Base-by-base conservation (phyloP, 2,797 vertebrate genomes). In the Arremon brunneinucha region DNA sequence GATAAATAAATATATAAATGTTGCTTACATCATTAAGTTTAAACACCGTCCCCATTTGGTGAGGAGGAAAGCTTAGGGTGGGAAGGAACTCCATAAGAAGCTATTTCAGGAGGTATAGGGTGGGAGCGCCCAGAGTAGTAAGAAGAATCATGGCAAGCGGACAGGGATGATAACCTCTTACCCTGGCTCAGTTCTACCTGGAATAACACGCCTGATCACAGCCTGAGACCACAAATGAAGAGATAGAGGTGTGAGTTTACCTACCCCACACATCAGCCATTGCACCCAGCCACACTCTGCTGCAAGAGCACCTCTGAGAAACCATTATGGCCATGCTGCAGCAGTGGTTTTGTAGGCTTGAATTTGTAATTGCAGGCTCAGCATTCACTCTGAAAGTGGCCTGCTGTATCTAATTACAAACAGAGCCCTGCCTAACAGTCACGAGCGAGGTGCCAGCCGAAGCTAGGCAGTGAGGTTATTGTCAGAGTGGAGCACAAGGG, bases 11-110 rank as follows among this genome's bases (percentile, higher is more conserved):
- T 37, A 32, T 26, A 83, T 39, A 30, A 43, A 39, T 53, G 1
- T 17, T 70, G 4, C 49, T 86, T 60, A 18, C 16, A 37, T 65
- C 35, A 49, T 34, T 71, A 12, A 37, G 12, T 79, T 86, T 68
- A 68, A 91, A 55, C 0, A 0, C 1, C 0, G 19, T 41, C 2
- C 3, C 1, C 3, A 34, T 75, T 28, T 56, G 5, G 1, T 17
- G 7, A 7, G 4, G 16, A 49, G 8, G 11, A 23, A 78, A 92
- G 22, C 13, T 92, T 19, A 65, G 32, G 9, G 9, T 32, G 39
- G 32, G 23, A 72, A 79, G 46, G 19, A 12, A 64, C 43, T 26
- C 28, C 12, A 30, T 16, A 68, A 20, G 37, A 6, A 53, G 17
- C 68, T 89, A 64, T 64, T 80, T 86, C 60, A 69, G 57, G 28